These are phyloP conservation scores for Microtus pennsylvanicus DNA, from an alignment of 2,113 vertebrate species.

Conservation along the genomic window DNA sequence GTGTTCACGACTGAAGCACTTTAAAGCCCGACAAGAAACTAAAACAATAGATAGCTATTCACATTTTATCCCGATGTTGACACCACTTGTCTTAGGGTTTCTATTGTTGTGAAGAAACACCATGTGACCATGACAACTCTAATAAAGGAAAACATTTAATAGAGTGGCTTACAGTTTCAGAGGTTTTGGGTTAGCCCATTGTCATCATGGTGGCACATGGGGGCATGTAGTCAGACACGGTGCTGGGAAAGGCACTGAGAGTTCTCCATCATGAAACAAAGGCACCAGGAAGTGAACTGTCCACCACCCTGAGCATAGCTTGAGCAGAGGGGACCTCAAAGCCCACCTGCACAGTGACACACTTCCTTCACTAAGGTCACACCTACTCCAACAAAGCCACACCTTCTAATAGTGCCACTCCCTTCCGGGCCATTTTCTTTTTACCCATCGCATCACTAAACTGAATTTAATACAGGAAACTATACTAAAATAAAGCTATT, in stretches of 20 bases:
- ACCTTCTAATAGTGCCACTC: too few relatives aligned
- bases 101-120: neutral
- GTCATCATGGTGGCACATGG: neutral
- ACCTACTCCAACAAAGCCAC: too few relatives aligned
- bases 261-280: neutral
- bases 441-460: too few relatives aligned
- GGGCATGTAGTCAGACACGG: neutral
- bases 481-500: neutral
- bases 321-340: neutral
- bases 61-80: neutral
- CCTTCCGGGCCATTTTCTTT: too few relatives aligned
- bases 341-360: neutral
- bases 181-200: too few relatives aligned
- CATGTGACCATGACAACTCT: neutral
- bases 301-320: neutral
- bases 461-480: neutral
- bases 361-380: neutral
- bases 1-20: neutral
- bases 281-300: neutral
- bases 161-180: too few relatives aligned
- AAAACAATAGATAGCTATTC: neutral
- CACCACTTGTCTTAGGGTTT: neutral
- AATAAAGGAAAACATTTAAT: neutral
- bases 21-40: neutral
- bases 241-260: neutral